Percentiles rank a stretch among this genome's conserved stretches.
Evolutionary conservation across 2,888 invertebrate genomes (phyloP).

Genomic region (Caenorhabditis japonica): DNA sequence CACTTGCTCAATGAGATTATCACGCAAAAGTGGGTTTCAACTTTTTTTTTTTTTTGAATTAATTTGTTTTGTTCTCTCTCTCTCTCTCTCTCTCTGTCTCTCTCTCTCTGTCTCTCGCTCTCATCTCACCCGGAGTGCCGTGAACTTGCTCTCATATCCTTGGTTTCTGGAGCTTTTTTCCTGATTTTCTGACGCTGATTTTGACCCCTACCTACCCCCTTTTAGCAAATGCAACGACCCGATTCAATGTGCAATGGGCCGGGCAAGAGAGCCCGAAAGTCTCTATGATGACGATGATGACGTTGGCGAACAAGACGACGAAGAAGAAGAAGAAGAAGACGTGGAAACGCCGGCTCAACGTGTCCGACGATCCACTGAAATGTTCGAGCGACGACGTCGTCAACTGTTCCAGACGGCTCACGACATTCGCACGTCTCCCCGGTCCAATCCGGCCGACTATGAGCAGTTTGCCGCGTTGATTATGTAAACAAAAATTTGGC

Average conservation of each 20-base stretch:
- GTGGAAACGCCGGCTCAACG: neutral
- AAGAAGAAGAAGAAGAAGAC: constrained; percentile 1
- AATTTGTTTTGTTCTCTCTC: neutral
- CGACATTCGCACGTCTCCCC: constrained; percentile 11
- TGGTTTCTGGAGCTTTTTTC: neutral
- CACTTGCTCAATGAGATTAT: constrained; percentile 72
- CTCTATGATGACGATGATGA: neutral
- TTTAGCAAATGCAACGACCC: too few relatives aligned
- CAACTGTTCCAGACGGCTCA: constrained; percentile 9
- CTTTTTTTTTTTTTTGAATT: neutral
- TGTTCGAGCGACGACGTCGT: constrained; percentile 7
- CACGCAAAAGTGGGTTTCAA: constrained; percentile 69
- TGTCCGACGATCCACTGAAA: constrained; percentile 6
- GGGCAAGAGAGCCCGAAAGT: too few relatives aligned
- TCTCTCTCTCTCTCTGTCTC: neutral
- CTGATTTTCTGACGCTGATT: neutral
- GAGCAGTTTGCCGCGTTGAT: constrained; percentile 24
- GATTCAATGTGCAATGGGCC: too few relatives aligned
- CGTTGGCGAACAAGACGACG: neutral
- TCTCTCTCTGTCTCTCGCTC: neutral
- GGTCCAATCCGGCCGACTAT: constrained; percentile 11
- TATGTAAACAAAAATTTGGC: too few relatives aligned
- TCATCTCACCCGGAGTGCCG: too few relatives aligned
- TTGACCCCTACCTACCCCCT: too few relatives aligned
- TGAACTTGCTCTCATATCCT: neutral